These are phyloP conservation scores for Coptodon rendalli DNA, from an alignment of 2,113 vertebrate genomes.

Conservation along the genomic window DNA sequence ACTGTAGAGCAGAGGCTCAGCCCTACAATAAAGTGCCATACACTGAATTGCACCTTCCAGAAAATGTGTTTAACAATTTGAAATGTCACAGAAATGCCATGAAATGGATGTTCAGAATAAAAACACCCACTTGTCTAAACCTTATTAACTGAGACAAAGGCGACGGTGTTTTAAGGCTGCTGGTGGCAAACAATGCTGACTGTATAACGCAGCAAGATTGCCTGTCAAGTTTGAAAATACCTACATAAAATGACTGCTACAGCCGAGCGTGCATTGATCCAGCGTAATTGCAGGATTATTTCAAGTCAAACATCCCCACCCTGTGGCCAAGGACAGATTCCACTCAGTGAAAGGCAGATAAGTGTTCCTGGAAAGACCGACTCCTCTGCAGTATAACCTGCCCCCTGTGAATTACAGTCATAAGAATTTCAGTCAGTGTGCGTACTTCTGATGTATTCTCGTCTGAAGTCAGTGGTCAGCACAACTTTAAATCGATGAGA, in stretches of 20 bases:
- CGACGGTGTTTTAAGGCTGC: background rate
- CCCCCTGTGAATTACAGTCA: background rate
- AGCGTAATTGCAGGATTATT: background rate
- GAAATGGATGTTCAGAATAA: background rate
- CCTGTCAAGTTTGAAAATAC: background rate
- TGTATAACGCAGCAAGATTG: background rate
- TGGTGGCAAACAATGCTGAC: background rate
- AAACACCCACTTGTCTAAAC: background rate
- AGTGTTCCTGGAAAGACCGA: background rate
- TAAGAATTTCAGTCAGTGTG: background rate
- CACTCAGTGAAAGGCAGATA: background rate
- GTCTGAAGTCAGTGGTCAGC: background rate
- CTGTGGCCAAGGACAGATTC: constrained; percentile 38
- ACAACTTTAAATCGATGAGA: constrained; percentile 17
- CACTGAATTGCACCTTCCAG: background rate
- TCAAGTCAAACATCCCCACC: constrained; percentile 57
- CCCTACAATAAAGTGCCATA: background rate
- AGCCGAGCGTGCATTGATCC: background rate
- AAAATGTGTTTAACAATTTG: background rate
- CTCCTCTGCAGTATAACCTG: background rate
- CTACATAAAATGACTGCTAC: background rate
- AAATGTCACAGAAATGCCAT: background rate
- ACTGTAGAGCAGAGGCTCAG: background rate
- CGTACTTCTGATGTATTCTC: background rate
- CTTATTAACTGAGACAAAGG: background rate